phyloP scores from a whole-genome alignment of 2,113 vertebrate genomes.

The Ardeotis arabs region DNA sequence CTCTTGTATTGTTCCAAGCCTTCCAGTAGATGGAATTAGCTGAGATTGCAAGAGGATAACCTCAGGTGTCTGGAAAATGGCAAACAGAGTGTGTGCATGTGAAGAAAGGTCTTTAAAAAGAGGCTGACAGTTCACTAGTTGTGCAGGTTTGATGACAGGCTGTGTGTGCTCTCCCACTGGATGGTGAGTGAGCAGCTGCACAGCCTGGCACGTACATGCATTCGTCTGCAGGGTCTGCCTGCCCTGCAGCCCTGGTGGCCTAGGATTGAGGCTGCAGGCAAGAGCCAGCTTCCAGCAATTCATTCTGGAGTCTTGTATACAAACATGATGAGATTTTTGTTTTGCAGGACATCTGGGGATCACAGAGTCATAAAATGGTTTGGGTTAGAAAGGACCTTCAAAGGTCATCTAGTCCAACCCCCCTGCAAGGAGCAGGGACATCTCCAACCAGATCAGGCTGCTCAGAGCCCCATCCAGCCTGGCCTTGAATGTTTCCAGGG shows the following conservation, averaged over 20 bases:
- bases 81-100: neutral
- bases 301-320: neutral
- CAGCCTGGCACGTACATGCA: rapidly evolving
- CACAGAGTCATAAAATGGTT: too few relatives aligned
- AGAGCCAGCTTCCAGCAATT: neutral
- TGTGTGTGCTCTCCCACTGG: rapidly evolving
- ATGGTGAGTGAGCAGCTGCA: neutral
- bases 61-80: neutral
- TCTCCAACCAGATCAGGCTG: too few relatives aligned
- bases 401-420: too few relatives aligned
- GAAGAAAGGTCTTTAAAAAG: neutral
- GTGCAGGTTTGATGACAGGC: rapidly evolving
- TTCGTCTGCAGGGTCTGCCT: neutral
- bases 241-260: neutral
- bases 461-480: too few relatives aligned
- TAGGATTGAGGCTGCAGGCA: neutral
- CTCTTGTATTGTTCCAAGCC: neutral
- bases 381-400: too few relatives aligned
- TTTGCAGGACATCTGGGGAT: neutral
- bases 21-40: neutral
- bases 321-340: neutral
- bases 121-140: neutral
- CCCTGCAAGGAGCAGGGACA: too few relatives aligned
- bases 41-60: neutral
- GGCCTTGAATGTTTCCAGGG: too few relatives aligned